Percentiles rank a stretch among this genome's conserved stretches.
Conservation (phyloP, 92 coral and sea anemone genomes). For the Pocillopora meandrina region DNA sequence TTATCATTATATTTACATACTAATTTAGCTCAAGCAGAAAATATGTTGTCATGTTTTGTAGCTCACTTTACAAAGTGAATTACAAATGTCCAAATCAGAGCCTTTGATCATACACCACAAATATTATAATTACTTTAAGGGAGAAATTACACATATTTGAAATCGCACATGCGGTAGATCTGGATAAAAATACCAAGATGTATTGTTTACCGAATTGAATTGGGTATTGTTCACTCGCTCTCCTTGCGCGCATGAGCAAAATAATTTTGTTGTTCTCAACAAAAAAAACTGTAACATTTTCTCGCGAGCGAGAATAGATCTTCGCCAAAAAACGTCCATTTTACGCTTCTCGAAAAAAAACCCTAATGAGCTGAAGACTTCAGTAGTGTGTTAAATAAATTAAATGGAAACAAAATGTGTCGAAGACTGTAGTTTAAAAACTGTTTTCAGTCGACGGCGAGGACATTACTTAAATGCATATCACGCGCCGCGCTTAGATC, state of each 20-base stretch:
- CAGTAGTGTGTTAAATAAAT: conserved; percentile 7
- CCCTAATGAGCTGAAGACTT: neutral
- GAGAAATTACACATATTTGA: conserved; percentile 1
- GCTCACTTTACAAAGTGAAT: conserved; percentile 27
- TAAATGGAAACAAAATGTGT: conserved; percentile 21
- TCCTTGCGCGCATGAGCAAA: conserved; percentile 37
- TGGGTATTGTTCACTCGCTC: conserved; percentile 32
- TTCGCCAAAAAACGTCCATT: neutral
- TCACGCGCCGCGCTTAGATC: conserved; percentile 17
- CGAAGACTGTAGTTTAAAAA: neutral
- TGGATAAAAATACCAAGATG: neutral
- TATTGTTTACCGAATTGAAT: conserved; percentile 11
- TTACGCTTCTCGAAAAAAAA: neutral
- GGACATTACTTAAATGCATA: neutral
- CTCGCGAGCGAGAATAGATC: neutral
- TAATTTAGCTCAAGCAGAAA: conserved; percentile 32
- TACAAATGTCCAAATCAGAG: neutral
- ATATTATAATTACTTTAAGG: neutral
- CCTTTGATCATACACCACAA: conserved; percentile 5
- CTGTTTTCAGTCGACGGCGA: neutral
- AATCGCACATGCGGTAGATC: conserved; percentile 13
- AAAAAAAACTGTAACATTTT: conserved; percentile 37
- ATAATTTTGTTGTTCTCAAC: conserved; percentile 13
- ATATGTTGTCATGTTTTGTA: neutral
- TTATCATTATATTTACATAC: conserved; percentile 25